These are phyloP conservation scores for Drosophila novamexicana DNA, from an alignment of 1,140 invertebrate genomes.

Conservation along the genomic window DNA sequence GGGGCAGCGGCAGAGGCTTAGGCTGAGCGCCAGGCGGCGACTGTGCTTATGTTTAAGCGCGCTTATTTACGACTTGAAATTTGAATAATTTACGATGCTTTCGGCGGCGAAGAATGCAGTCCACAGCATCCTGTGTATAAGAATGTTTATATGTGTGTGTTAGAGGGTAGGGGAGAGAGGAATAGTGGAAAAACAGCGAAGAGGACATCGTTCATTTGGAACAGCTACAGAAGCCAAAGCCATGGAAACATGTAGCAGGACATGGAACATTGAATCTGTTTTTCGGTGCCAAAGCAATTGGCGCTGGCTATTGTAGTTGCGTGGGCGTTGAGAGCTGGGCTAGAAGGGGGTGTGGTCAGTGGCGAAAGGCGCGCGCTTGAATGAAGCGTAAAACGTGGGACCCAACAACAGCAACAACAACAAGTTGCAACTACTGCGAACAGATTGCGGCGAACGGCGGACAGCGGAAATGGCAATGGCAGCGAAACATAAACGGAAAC, in stretches of 20 bases:
- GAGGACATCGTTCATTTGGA: constrained; percentile 23
- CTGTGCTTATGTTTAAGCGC: constrained; percentile 74
- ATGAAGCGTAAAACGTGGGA: constrained; percentile 36
- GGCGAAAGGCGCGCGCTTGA: constrained; percentile 36
- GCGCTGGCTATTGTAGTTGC: constrained; percentile 34
- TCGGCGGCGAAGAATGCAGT: constrained; percentile 46
- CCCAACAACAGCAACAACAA: constrained; percentile 10
- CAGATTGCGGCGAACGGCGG: constrained; percentile 59
- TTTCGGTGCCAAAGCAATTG: constrained; percentile 38
- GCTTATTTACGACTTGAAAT: constrained; percentile 77
- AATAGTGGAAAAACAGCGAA: constrained; percentile 30
- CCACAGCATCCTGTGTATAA: constrained; percentile 12
- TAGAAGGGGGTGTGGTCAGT: constrained; percentile 18
- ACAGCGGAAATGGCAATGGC: constrained; percentile 62
- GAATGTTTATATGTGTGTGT: constrained; percentile 7
- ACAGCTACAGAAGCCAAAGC: constrained; percentile 20
- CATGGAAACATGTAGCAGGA: constrained; percentile 49
- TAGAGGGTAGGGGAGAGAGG: not conserved
- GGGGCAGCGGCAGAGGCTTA: not conserved
- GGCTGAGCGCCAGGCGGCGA: constrained; percentile 10
- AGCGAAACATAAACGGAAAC: constrained; percentile 66
- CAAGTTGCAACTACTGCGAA: constrained; percentile 37
- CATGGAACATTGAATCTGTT: constrained; percentile 66
- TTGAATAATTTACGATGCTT: constrained; percentile 77
- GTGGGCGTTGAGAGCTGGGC: constrained; percentile 6